phyloP scores from a whole-genome alignment of 2,888 invertebrate species.

The Clistopyga incitator region DNA sequence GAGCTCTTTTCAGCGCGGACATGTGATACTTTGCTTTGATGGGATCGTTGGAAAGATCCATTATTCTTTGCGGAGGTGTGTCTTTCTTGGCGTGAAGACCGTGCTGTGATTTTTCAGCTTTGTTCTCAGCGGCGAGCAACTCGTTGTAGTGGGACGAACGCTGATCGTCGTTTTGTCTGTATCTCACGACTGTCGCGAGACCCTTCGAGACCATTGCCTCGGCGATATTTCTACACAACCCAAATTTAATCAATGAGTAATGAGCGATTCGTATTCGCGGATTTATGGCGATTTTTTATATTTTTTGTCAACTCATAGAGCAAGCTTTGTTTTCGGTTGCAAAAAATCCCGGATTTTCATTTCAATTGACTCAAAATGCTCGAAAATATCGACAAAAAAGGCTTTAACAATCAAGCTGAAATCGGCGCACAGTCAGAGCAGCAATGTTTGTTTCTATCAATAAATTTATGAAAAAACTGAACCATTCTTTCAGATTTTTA shows the following conservation, averaged over 20 bases:
- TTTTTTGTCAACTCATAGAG: too few species aligned
- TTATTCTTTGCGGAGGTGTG: conserved; percentile 92
- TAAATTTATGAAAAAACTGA: too few species aligned
- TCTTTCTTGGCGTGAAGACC: conserved; percentile 96
- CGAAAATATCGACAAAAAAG: too few species aligned
- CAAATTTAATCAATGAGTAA: conserved; percentile 17
- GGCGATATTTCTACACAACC: conserved; percentile 91
- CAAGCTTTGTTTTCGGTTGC: too few species aligned
- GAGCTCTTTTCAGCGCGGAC: conserved; percentile 96
- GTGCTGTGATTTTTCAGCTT: conserved; percentile 94
- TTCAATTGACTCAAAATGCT: too few species aligned
- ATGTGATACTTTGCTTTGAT: conserved; percentile 96
- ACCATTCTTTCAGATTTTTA: too few species aligned
- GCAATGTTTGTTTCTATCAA: too few species aligned
- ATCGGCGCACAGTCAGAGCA: too few species aligned
- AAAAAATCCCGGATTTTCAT: too few species aligned
- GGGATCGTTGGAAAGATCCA: conserved; percentile 93
- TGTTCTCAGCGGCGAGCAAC: conserved; percentile 95
- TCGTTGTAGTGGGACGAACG: conserved; percentile 97
- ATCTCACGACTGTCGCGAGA: conserved; percentile 95
- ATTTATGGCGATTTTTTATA: not conserved
- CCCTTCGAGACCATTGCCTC: conserved; percentile 97
- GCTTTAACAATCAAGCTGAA: too few species aligned
- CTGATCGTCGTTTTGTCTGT: conserved; percentile 98
- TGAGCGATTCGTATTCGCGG: not conserved